Evolutionary conservation across 2,888 invertebrate species (phyloP), one percentile per base, ranked within the genome.

Genomic region (Bursaphelenchus okinawaensis): DNA sequence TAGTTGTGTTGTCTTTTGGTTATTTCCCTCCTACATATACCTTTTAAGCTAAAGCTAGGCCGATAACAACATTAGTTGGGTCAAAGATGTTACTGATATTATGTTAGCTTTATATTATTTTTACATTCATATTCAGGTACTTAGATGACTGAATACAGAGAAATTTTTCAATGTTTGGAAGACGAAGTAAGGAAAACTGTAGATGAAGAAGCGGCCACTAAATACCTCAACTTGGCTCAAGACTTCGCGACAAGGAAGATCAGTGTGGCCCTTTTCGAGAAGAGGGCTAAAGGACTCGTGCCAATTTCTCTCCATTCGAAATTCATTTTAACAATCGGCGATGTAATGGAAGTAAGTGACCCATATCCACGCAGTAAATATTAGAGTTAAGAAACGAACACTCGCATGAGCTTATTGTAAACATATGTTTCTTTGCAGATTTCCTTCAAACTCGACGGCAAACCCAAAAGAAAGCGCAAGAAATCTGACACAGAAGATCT

Each of bases 211-310:
- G 54, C 6, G 2, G 54, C 3, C 55, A 12, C 52, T 3, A 26
- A 59, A 22, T 22, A 59, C n/a, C 16, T n/a, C 19, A 59, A 59
- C 12, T 23, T 27, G 40, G 60, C 19, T 8, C 29, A 12, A 23
- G 40, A 59, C 3, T 59, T 26, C 60, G 60, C 22, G 52, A 19
- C 24, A 3, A 23, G 4, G 60, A 52, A 59, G 26, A 59, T 59
- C 31, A 22, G 60, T 40, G 19, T 59, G 60, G 60, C 31, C 51
- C 16, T 40, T 20, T 59, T 59, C 24, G 60, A 59, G 31, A 31
- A 40, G 40, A 40, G n/a, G 40, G 40, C 40, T n/a, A 40, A 40
- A n/a, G 40, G 40, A 12, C n/a, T 40, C 3, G n/a, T 59, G 8
- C 60, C 60, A 26, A 20, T 52, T 12, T 31, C 29, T 27, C 50